A percentile compares a stretch with the other conserved stretches of the same genome.
Evolutionary conservation across 2,113 vertebrate genomes (phyloP).

Genomic region (Alaudala cheleensis): DNA sequence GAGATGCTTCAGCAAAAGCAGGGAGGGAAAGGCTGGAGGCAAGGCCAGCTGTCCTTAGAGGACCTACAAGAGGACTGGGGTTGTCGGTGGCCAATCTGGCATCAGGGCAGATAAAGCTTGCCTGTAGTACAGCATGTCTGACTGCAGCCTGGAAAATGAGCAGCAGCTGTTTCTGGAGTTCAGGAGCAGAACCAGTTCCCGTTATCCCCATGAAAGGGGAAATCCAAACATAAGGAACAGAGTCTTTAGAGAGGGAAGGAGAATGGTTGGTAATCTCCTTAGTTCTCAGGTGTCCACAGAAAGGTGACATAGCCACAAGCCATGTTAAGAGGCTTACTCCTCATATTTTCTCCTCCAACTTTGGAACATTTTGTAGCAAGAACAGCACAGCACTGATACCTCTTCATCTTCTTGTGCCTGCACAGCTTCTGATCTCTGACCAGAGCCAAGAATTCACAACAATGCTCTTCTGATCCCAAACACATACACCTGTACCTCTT

Average conservation of each 20-base stretch:
- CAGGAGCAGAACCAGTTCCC: not conserved
- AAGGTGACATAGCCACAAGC: not conserved
- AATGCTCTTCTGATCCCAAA: not conserved
- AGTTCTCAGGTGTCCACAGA: not conserved
- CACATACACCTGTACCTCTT: not conserved
- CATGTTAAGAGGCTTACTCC: not conserved
- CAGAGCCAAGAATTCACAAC: not conserved
- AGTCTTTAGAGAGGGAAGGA: not conserved
- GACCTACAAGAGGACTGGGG: not conserved
- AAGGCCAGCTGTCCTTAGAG: not conserved
- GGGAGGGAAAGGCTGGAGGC: not conserved
- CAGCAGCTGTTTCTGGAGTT: not conserved
- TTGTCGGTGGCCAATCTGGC: not conserved
- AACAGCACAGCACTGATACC: not conserved
- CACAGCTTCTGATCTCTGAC: not conserved
- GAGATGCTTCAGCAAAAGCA: not conserved
- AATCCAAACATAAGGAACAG: not conserved
- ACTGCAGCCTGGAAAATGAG: not conserved
- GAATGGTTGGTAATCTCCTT: not conserved
- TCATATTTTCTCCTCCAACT: not conserved
- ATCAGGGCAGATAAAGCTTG: not conserved
- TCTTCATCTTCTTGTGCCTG: not conserved
- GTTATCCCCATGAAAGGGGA: not conserved
- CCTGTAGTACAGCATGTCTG: not conserved
- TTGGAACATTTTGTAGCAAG: not conserved